Evolutionary conservation across 2,113 vertebrate species (phyloP), one percentile per base, ranked within the genome.

Genomic region (Amblyopsis rosae): DNA sequence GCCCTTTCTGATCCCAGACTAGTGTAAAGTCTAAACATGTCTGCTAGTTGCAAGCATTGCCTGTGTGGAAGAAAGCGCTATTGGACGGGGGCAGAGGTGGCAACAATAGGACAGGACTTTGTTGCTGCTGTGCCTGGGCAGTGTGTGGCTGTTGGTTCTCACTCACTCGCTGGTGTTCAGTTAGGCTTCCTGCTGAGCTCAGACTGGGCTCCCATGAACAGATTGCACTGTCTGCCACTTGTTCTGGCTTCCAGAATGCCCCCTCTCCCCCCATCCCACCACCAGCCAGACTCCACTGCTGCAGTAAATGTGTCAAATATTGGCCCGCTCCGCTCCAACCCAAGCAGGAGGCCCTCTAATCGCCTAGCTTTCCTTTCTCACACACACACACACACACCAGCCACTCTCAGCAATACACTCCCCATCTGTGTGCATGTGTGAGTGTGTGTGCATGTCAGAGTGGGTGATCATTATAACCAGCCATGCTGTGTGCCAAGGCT

Each of bases 211-310:
- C 82, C 78, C 67, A 80, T 83, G 87, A 89, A 86, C 90, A 92
- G 90, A 91, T 91, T 91, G 90, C 80, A 67, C 82, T 83, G 86
- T 90, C 89, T 90, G 77, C 87, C 90, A 89, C 88, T 85, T 83
- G 69, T 73, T 75, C 58, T 78, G 82, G 50, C 79, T 84, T 78
- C 76, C 79, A 86, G 70, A 80, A 79, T 77, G 61, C 57, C 46
- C 77, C 70, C 78, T 72, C 79, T 57, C 77, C 2, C 9, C 54
- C 70, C 56, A 69, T 70, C 62, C 73, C 51, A 17, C 11, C 73
- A 49, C 69, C 56, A 56, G 58, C 58, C 53, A 26, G 26, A 26
- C 65, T 69, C 64, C 54, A 55, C 41, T 78, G 70, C 83, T 81
- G 72, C 86, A 73, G 79, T 64, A 76, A 83, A 73, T 86, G 81